phyloP scores from a whole-genome alignment of 1,140 invertebrate species.

The Agrilus planipennis region DNA sequence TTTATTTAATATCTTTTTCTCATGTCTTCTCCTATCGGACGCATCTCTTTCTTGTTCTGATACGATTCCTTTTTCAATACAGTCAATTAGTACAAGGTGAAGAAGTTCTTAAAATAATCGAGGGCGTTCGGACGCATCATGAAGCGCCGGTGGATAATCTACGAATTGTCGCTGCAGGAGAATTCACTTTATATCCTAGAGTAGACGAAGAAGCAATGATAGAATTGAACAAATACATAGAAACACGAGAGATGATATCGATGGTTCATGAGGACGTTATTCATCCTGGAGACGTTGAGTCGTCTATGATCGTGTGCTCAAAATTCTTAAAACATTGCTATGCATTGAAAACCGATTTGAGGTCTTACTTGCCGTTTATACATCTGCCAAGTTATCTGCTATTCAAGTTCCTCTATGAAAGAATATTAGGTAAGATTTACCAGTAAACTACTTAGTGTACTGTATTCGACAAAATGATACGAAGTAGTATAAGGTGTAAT shows the following conservation, averaged over 20 bases:
- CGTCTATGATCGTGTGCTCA: no score
- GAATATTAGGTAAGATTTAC: no score
- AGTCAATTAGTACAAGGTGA: conserved; percentile 42
- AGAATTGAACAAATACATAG: conserved; percentile 1
- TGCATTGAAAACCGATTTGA: no score
- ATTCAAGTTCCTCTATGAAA: no score
- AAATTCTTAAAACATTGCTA: no score
- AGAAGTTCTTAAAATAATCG: conserved; percentile 36
- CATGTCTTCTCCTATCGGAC: no score
- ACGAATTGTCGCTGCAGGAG: conserved; percentile 31
- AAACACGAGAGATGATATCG: background rate
- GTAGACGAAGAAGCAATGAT: conserved; percentile 5
- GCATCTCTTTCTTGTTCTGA: background rate
- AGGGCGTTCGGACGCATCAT: conserved; percentile 37
- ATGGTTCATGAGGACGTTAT: conserved; percentile 3
- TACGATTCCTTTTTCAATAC: conserved; percentile 6
- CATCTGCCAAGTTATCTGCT: no score
- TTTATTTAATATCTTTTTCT: no score
- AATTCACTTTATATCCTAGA: conserved; percentile 17
- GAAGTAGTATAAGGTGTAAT: no score
- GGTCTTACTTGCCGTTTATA: no score
- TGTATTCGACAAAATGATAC: no score
- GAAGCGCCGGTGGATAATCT: conserved; percentile 37
- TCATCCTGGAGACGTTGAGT: conserved; percentile 7
- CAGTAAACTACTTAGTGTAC: no score